phyloP scores from a whole-genome alignment of 1,140 invertebrate genomes.

The Holotrichia oblita region DNA sequence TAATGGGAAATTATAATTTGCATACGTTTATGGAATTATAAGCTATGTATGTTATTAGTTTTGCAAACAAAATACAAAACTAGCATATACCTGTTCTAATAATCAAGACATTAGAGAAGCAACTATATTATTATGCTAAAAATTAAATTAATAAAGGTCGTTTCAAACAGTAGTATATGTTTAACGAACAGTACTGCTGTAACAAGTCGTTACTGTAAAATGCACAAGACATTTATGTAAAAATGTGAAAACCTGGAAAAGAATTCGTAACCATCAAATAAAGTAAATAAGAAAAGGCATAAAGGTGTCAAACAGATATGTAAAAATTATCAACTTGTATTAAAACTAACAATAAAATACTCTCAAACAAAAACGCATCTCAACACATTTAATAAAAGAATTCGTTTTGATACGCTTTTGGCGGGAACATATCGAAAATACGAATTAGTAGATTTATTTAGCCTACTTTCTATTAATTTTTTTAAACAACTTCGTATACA shows the following conservation, averaged over 20 bases:
- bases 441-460: no score
- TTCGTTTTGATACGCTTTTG: no score
- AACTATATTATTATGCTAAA: background rate
- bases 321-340: no score
- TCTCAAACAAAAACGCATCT: no score
- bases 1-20: background rate
- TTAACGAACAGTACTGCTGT: background rate
- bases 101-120: constrained; percentile 10
- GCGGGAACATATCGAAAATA: no score
- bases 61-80: constrained; percentile 15
- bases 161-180: constrained; percentile 13
- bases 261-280: background rate
- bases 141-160: constrained; percentile 23
- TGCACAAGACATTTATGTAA: constrained; percentile 43
- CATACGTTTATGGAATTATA: background rate
- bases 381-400: no score
- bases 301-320: background rate
- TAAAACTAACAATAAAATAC: no score
- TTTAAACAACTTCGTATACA: no score
- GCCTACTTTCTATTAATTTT: no score
- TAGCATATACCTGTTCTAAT: constrained; percentile 19
- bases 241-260: constrained; percentile 23
- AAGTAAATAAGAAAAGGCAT: background rate
- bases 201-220: constrained; percentile 47
- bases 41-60: constrained; percentile 10